Conservation (phyloP, 2,888 invertebrate genomes). For the Leptopilina syphax region DNA sequence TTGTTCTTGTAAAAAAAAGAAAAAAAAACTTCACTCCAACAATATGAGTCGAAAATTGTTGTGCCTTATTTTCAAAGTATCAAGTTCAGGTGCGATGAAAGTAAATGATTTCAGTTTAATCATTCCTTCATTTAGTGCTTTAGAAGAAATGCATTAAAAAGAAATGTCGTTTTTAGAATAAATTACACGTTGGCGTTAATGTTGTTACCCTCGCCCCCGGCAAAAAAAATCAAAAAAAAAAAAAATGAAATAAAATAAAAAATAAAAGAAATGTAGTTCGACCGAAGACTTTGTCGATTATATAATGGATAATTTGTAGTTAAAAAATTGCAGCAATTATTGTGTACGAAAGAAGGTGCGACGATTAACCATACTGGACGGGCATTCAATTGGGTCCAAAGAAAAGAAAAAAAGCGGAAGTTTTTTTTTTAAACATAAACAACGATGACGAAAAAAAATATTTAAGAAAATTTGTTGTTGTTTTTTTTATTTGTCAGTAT, state of each 20-base stretch:
- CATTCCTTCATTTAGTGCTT: conserved; percentile 52
- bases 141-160: conserved; percentile 14
- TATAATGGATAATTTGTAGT: conserved; percentile 20
- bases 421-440: background rate
- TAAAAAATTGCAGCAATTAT: background rate
- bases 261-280: background rate
- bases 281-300: background rate
- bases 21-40: conserved; percentile 42
- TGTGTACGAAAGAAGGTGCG: conserved; percentile 51
- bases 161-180: background rate
- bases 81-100: conserved; percentile 67
- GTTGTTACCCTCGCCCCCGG: conserved; percentile 22
- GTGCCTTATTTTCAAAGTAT: conserved; percentile 74
- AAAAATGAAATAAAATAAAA: conserved; percentile 23
- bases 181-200: conserved; percentile 8
- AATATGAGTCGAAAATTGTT: conserved; percentile 65
- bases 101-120: conserved; percentile 62
- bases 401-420: conserved; percentile 1
- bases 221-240: conserved; percentile 35
- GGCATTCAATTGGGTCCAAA: conserved; percentile 42
- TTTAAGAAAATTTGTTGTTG: no score
- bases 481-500: no score
- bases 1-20: conserved; percentile 52
- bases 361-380: conserved; percentile 24
- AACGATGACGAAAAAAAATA: background rate